Conservation (phyloP, 2,113 vertebrate genomes). For the Neolamprologus ventralis region DNA sequence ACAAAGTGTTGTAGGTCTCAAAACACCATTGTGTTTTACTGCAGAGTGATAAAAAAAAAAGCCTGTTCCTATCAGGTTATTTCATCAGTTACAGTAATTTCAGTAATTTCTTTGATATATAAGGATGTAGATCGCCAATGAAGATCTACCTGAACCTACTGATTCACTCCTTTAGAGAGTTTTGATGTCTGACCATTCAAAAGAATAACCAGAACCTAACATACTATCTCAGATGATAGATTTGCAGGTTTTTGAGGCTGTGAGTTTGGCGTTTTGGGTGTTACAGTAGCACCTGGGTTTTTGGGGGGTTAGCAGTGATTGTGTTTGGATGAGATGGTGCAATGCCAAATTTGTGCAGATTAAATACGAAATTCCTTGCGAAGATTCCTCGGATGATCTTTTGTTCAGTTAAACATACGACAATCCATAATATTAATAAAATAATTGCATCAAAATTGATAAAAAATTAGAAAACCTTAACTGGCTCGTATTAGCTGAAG, state of each 20-base stretch:
- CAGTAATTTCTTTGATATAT: background rate
- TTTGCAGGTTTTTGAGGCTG: background rate
- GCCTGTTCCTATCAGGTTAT: background rate
- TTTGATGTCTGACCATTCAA: background rate
- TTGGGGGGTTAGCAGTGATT: accelerated
- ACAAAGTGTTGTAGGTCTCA: background rate
- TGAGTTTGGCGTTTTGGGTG: background rate
- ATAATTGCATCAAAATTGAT: background rate
- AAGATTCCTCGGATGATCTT: accelerated
- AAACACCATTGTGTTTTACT: background rate
- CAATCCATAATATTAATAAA: background rate
- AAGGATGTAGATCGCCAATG: background rate
- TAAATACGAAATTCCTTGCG: background rate
- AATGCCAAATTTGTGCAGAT: background rate
- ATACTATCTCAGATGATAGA: background rate
- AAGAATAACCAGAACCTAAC: background rate
- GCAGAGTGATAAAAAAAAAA: too few species aligned
- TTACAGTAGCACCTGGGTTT: background rate
- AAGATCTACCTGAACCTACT: background rate
- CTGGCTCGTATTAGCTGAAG: background rate
- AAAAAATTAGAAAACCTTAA: background rate
- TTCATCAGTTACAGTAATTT: background rate
- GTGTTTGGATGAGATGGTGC: background rate
- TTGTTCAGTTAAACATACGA: background rate
- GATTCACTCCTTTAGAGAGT: background rate